Evolutionary conservation across 2,888 invertebrate species (phyloP).

Genomic region (Luperina testacea): DNA sequence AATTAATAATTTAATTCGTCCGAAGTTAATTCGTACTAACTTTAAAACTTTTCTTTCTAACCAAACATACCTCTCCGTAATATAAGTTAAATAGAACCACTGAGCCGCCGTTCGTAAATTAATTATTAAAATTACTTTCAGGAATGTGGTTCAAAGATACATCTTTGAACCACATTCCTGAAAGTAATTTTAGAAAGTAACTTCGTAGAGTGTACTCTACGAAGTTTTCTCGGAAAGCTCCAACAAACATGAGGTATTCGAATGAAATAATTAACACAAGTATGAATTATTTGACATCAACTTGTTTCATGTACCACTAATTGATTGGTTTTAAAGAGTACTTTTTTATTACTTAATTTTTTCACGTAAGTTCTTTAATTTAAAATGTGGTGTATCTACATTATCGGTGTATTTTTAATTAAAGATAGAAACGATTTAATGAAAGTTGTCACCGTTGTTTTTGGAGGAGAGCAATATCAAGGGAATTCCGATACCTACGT

Average conservation of each 20-base stretch:
- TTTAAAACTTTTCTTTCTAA: slow-evolving; percentile 14
- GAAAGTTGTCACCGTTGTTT: not conserved
- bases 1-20: not conserved
- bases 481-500: not conserved
- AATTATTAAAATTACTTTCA: slow-evolving; percentile 32
- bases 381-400: not conserved
- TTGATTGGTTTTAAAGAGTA: slow-evolving; percentile 24
- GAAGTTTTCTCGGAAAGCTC: slow-evolving; percentile 15
- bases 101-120: slow-evolving; percentile 16
- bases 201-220: too few relatives aligned
- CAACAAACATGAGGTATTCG: not conserved
- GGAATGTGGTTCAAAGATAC: slow-evolving; percentile 21
- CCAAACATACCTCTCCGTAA: not conserved
- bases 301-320: slow-evolving; percentile 21
- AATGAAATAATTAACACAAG: slow-evolving; percentile 34
- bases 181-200: too few relatives aligned
- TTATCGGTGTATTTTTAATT: not conserved
- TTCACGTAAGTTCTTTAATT: not conserved
- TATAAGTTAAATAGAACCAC: slow-evolving; percentile 22
- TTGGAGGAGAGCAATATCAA: too few relatives aligned
- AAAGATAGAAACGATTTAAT: too few relatives aligned
- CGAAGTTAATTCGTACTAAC: slow-evolving; percentile 12
- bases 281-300: slow-evolving; percentile 19
- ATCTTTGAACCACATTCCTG: too few relatives aligned
- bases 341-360: not conserved